Percentiles rank a stretch among this genome's conserved stretches.
These are phyloP conservation scores for Macrosoma leucophasiata DNA, from an alignment of 2,888 invertebrate species.

Conservation along the genomic window DNA sequence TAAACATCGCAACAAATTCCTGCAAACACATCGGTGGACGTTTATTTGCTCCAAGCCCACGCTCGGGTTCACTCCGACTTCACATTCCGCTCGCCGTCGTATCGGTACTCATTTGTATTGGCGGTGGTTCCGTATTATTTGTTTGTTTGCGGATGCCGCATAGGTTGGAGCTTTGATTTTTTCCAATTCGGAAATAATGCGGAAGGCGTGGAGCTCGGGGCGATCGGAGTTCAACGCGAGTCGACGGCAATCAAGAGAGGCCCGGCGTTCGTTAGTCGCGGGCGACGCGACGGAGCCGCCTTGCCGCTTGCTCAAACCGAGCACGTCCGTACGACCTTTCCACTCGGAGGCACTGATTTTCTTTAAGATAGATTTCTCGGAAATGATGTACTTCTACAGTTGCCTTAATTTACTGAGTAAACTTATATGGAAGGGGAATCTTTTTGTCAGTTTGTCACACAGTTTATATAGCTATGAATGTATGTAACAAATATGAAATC, in stretches of 20 bases:
- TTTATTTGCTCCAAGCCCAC: conserved; percentile 65
- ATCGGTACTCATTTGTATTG: conserved; percentile 74
- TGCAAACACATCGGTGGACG: conserved; percentile 69
- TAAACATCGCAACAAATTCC: conserved; percentile 70
- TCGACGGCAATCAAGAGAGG: conserved; percentile 64
- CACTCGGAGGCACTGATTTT: conserved; percentile 68
- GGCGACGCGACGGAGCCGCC: conserved; percentile 35
- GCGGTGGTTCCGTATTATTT: conserved; percentile 67
- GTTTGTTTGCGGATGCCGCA: conserved; percentile 70
- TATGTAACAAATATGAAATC: too few species aligned
- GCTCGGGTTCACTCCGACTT: conserved; percentile 57
- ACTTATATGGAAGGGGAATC: too few species aligned
- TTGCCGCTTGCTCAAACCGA: conserved; percentile 58
- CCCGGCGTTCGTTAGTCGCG: conserved; percentile 51
- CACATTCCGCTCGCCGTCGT: conserved; percentile 59
- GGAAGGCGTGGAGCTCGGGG: conserved; percentile 56
- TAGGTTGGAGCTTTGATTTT: conserved; percentile 71
- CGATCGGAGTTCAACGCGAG: conserved; percentile 43
- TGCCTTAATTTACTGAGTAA: conserved; percentile 5
- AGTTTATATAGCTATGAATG: too few species aligned
- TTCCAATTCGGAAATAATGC: conserved; percentile 71
- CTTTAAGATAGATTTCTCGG: conserved; percentile 43
- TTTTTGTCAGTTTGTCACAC: too few species aligned
- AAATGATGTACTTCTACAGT: conserved; percentile 20
- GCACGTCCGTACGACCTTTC: conserved; percentile 71